Conservation (phyloP, 2,888 invertebrate species). For the Eueremaeus valkanovi region DNA sequence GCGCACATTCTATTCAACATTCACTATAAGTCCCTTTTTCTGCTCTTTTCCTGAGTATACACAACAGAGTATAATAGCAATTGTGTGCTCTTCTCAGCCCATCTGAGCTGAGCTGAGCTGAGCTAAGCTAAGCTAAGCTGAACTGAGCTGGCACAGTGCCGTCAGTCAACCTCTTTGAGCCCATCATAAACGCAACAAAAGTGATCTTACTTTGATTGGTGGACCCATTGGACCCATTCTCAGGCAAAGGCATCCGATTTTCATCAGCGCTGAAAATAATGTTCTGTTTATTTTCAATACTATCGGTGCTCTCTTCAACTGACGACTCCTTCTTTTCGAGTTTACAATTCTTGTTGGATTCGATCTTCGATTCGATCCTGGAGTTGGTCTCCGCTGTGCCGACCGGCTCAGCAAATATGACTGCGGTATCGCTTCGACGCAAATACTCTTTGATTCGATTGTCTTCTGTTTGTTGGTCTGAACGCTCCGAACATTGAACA, state of each 20-base stretch:
- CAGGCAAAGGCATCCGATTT: not conserved
- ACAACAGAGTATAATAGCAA: not conserved
- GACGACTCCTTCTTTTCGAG: constrained; percentile 15
- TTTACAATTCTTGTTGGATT: not conserved
- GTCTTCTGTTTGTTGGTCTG: constrained; percentile 48
- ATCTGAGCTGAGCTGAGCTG: too few species aligned
- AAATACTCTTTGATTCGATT: constrained; percentile 56
- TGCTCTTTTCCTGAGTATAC: constrained; percentile 3
- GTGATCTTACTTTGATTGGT: constrained; percentile 11
- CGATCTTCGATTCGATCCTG: too few species aligned
- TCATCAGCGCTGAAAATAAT: not conserved
- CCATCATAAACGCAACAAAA: not conserved
- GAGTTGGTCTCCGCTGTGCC: constrained; percentile 49
- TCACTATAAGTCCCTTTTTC: not conserved
- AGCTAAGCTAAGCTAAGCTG: too few species aligned
- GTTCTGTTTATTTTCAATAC: not conserved
- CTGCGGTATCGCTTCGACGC: constrained; percentile 57
- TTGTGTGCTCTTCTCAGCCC: not conserved
- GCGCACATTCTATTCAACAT: not conserved
- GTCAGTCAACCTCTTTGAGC: too few species aligned
- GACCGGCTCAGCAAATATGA: constrained; percentile 57
- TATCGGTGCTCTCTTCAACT: not conserved
- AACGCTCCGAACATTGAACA: not conserved
- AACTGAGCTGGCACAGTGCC: too few species aligned
- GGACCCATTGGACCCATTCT: not conserved